Evolutionary conservation across 1,140 invertebrate species (phyloP).

Genomic region (Drosophila guanche): DNA sequence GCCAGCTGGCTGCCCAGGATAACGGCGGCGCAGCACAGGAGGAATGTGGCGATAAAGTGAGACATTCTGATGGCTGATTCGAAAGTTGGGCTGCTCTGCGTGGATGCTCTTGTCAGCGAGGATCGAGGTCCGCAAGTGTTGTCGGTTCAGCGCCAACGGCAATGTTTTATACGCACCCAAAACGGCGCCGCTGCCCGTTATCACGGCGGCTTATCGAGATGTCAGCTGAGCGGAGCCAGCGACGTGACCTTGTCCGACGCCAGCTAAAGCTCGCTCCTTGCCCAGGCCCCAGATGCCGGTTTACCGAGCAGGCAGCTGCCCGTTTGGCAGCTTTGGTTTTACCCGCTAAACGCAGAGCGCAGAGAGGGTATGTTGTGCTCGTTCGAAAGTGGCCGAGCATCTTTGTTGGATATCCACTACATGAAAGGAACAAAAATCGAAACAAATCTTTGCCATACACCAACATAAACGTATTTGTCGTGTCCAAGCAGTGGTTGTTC

Average conservation of each 20-base stretch:
- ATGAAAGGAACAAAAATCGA: too few relatives aligned
- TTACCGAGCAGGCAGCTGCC: slow-evolving; percentile 53
- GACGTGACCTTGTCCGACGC: slow-evolving; percentile 66
- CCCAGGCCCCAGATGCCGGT: slow-evolving; percentile 24
- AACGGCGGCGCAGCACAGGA: slow-evolving; percentile 31
- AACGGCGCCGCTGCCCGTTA: slow-evolving; percentile 20
- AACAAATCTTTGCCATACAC: too few relatives aligned
- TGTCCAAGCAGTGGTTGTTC: neutral
- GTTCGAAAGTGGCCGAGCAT: too few relatives aligned
- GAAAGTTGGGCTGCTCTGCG: neutral
- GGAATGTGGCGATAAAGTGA: slow-evolving; percentile 23
- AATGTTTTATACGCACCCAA: slow-evolving; percentile 64
- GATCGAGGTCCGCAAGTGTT: slow-evolving; percentile 55
- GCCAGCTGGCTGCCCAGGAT: slow-evolving; percentile 14
- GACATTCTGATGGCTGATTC: slow-evolving; percentile 42
- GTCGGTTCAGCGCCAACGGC: slow-evolving; percentile 16
- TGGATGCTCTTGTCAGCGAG: slow-evolving; percentile 25
- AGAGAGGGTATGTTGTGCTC: too few relatives aligned
- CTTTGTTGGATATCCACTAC: too few relatives aligned
- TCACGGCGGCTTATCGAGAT: slow-evolving; percentile 63
- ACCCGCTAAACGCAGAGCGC: too few relatives aligned
- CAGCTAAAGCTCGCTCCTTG: slow-evolving; percentile 37
- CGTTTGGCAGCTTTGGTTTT: slow-evolving; percentile 66
- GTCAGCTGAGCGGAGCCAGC: slow-evolving; percentile 17
- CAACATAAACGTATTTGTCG: neutral